Conservation (phyloP, 2,113 vertebrate species). For the Asarcornis scutulata region DNA sequence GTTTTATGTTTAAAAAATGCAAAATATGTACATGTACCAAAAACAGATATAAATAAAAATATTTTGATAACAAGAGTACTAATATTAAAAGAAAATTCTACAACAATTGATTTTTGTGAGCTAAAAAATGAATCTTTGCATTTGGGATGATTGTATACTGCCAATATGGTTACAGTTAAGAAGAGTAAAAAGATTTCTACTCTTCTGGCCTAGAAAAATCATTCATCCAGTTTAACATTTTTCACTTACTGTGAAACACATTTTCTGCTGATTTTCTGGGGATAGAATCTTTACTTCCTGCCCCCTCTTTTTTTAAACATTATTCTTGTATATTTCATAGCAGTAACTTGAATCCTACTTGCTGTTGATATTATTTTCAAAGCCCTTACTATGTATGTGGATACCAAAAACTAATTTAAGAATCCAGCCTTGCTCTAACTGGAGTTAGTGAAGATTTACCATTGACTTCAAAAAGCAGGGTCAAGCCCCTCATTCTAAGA, state of each 20-base stretch:
- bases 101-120: not conserved
- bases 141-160: not conserved
- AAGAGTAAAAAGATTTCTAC: not conserved
- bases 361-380: not conserved
- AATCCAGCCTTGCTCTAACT: not conserved
- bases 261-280: not conserved
- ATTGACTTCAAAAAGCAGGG: constrained; percentile 19
- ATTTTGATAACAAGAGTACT: not conserved
- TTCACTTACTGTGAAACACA: not conserved
- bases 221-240: not conserved
- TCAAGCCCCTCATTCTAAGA: not conserved
- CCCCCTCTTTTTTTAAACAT: not conserved
- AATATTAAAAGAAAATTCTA: not conserved
- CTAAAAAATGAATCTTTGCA: not conserved
- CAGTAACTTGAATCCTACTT: not conserved
- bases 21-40: not conserved
- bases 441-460: not conserved
- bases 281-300: constrained; percentile 20
- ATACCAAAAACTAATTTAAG: not conserved
- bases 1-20: not conserved
- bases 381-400: not conserved
- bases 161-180: not conserved
- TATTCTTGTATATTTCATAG: not conserved
- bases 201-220: not conserved
- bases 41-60: not conserved